phyloP scores from a whole-genome alignment of 1,140 invertebrate genomes.

The Dufourea novaeangliae region DNA sequence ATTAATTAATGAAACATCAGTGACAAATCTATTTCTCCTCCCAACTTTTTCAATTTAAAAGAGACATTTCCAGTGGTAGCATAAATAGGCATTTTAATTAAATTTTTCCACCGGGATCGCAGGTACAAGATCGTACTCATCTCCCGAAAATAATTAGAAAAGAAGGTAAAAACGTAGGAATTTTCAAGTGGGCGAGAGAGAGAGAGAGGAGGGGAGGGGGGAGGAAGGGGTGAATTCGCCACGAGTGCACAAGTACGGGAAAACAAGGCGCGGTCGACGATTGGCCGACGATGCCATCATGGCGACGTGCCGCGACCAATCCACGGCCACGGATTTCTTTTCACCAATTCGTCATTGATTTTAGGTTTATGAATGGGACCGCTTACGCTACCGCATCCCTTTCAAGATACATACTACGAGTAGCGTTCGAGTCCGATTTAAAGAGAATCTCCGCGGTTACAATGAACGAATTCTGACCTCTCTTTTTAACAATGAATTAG shows the following conservation, averaged over 20 bases:
- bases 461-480: neutral
- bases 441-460: slow-evolving; percentile 6
- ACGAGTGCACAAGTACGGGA: slow-evolving; percentile 35
- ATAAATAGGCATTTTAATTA: neutral
- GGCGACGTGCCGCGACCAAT: slow-evolving; percentile 55
- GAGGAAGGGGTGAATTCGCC: slow-evolving; percentile 1
- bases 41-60: neutral
- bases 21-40: neutral
- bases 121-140: neutral
- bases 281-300: slow-evolving; percentile 53
- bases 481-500: neutral
- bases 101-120: neutral
- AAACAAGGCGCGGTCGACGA: slow-evolving; percentile 30
- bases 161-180: neutral
- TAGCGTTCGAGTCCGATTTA: slow-evolving; percentile 8
- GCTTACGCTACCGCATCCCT: slow-evolving; percentile 43
- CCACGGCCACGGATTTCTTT: slow-evolving; percentile 50
- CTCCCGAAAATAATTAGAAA: slow-evolving; percentile 1
- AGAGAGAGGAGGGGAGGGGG: neutral
- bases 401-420: slow-evolving; percentile 40
- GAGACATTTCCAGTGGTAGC: neutral
- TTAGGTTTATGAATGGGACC: slow-evolving; percentile 64
- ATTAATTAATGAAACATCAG: neutral
- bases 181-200: neutral
- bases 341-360: slow-evolving; percentile 65